Conservation (phyloP, 2,113 vertebrate species). For the Entelurus aequoreus region DNA sequence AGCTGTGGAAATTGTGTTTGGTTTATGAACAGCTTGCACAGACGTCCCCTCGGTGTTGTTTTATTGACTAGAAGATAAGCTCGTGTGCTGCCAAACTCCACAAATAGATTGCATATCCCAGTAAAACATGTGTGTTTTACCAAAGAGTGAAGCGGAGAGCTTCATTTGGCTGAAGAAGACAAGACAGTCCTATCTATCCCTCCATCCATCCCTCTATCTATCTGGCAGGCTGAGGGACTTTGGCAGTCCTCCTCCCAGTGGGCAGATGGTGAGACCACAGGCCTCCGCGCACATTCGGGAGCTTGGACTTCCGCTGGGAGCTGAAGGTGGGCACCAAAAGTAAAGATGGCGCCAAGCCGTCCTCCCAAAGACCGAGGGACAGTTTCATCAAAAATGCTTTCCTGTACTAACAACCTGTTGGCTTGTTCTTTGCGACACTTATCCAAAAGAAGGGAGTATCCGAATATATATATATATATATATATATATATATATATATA, state of each 20-base stretch:
- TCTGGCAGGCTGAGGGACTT: constrained; percentile 38
- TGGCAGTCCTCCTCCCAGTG: constrained; percentile 36
- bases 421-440: no score
- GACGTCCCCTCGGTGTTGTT: no score
- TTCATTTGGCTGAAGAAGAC: constrained; percentile 19
- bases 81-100: not conserved
- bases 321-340: constrained; percentile 51
- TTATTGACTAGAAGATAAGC: no score
- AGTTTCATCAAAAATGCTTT: no score
- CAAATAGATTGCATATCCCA: not conserved
- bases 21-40: no score
- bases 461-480: no score
- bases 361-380: not conserved
- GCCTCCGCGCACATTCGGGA: constrained; percentile 44
- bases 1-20: no score
- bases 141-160: not conserved
- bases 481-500: no score
- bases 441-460: no score
- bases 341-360: constrained; percentile 2
- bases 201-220: constrained; percentile 10
- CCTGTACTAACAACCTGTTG: no score
- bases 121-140: not conserved
- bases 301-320: constrained; percentile 55
- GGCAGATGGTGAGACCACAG: constrained; percentile 68
- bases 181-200: no score